Conservation (phyloP, 1,140 invertebrate species). For the Daktulosphaira vitifoliae region DNA sequence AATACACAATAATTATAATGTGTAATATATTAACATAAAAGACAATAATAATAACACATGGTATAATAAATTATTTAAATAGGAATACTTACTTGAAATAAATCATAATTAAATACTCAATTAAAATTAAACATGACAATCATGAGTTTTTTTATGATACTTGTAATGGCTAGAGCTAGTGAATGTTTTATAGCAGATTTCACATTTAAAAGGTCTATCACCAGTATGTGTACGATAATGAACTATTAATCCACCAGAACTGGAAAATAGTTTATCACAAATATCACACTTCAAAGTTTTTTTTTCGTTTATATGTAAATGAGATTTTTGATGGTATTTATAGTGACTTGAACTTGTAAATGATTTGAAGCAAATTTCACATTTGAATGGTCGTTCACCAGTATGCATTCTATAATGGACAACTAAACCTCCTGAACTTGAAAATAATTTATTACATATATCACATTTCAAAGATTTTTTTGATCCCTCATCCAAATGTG, state of each 20-base stretch:
- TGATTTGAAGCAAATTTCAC: conserved; percentile 39
- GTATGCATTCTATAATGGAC: conserved; percentile 57
- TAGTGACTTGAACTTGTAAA: conserved; percentile 30
- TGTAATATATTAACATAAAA: too few species aligned
- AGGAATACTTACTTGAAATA: too few species aligned
- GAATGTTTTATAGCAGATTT: conserved; percentile 35
- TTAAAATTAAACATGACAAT: neutral
- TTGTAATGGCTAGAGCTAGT: conserved; percentile 27
- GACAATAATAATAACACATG: too few species aligned
- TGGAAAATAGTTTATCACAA: conserved; percentile 35
- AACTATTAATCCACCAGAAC: conserved; percentile 10
- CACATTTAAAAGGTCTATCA: conserved; percentile 34
- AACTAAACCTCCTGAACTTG: conserved; percentile 12
- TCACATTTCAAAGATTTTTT: conserved; percentile 57
- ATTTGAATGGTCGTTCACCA: conserved; percentile 56
- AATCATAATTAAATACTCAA: too few species aligned
- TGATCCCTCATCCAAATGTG: neutral
- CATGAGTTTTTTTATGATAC: conserved; percentile 21
- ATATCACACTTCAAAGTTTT: conserved; percentile 52
- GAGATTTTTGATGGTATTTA: conserved; percentile 31
- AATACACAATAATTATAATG: too few species aligned
- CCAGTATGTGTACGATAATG: conserved; percentile 35
- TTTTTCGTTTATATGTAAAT: conserved; percentile 43
- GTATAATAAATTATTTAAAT: too few species aligned
- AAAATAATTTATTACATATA: conserved; percentile 35